Evolutionary conservation across 2,888 invertebrate genomes (phyloP).

Genomic region (Lagria hirta): DNA sequence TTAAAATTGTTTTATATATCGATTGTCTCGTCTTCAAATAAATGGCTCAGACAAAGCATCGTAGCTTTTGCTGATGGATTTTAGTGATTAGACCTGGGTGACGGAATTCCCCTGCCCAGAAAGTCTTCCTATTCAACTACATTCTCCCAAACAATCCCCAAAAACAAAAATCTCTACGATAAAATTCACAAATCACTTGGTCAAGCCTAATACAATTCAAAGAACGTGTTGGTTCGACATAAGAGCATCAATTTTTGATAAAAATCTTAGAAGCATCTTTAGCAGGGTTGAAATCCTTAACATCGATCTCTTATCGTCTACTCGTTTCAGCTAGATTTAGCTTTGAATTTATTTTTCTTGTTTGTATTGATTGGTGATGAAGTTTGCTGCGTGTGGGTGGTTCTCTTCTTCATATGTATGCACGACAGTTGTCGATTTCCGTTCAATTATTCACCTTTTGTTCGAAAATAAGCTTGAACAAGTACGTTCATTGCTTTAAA

Average conservation of each 20-base stretch:
- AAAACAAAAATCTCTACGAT: neutral
- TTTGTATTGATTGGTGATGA: conserved; percentile 11
- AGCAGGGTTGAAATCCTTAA: conserved; percentile 35
- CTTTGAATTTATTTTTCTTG: conserved; percentile 14
- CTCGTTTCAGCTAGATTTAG: conserved; percentile 35
- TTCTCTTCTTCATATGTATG: conserved; percentile 15
- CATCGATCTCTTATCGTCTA: conserved; percentile 31
- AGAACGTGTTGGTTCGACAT: conserved; percentile 38
- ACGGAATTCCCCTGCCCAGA: conserved; percentile 36
- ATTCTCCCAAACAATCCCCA: conserved; percentile 20
- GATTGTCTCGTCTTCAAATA: conserved; percentile 5
- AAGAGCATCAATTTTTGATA: conserved; percentile 44
- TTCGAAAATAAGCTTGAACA: no score
- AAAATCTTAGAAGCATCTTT: conserved; percentile 42
- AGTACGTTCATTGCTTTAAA: no score
- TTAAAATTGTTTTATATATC: no score
- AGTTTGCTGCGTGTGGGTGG: conserved; percentile 8
- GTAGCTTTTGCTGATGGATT: conserved; percentile 36
- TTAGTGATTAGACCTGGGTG: conserved; percentile 40
- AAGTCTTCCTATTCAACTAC: conserved; percentile 34
- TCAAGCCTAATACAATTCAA: conserved; percentile 34
- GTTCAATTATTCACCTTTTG: conserved; percentile 13
- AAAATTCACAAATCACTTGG: conserved; percentile 15
- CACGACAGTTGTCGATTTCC: conserved; percentile 15
- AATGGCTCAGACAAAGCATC: no score